A percentile compares a stretch with the other conserved stretches of the same genome.
Evolutionary conservation across 2,888 invertebrate species (phyloP).

Genomic region (Linnaemya vulpina): DNA sequence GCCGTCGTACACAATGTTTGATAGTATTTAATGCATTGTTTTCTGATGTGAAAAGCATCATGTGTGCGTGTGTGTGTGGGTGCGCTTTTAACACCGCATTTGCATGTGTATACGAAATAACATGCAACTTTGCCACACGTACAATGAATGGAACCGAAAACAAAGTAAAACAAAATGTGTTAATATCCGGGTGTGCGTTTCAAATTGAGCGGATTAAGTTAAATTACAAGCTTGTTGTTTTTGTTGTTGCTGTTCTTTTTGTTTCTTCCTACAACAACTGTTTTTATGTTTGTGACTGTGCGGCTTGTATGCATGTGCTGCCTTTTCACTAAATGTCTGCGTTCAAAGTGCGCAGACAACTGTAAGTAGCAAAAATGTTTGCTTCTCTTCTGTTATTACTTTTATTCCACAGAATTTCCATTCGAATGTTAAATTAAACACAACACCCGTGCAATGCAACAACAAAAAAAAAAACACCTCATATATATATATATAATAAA

Average conservation of each 20-base stretch:
- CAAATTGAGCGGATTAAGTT: constrained; percentile 81
- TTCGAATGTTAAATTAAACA: constrained; percentile 64
- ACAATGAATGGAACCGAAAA: neutral
- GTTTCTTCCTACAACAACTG: constrained; percentile 24
- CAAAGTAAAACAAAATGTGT: constrained; percentile 36
- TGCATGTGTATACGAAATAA: constrained; percentile 36
- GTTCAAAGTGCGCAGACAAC: constrained; percentile 52
- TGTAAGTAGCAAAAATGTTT: constrained; percentile 50
- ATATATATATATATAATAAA: constrained; percentile 24
- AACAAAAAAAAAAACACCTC: constrained; percentile 24
- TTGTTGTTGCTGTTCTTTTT: neutral
- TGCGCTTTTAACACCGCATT: constrained; percentile 40
- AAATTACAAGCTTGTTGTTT: constrained; percentile 77
- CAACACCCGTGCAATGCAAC: constrained; percentile 40
- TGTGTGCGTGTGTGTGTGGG: constrained; percentile 52
- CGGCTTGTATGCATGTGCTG: neutral
- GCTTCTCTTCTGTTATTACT: constrained; percentile 41
- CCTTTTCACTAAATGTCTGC: constrained; percentile 18
- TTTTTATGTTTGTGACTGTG: constrained; percentile 9
- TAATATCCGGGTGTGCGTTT: constrained; percentile 73
- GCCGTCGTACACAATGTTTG: constrained; percentile 4
- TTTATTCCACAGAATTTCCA: constrained; percentile 46
- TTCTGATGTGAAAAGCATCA: constrained; percentile 1
- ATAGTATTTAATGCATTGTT: constrained; percentile 48
- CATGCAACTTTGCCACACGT: constrained; percentile 58